Evolutionary conservation across 2,797 vertebrate genomes (phyloP).

Genomic region (Chiloscyllium punctatum): DNA sequence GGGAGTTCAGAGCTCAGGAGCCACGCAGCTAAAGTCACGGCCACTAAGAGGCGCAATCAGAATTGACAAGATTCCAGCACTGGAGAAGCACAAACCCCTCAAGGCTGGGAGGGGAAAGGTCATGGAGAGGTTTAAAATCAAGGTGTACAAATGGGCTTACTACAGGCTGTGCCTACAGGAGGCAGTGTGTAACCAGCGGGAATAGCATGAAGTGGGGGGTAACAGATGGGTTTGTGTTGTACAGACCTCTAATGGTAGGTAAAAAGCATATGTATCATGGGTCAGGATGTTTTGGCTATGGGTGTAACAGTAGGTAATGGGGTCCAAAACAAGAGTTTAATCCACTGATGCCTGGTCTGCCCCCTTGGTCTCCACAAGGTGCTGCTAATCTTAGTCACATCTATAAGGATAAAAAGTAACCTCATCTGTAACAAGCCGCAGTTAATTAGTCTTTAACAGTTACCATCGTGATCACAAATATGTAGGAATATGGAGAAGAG

Average conservation of each 20-base stretch:
- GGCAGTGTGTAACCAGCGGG: background rate
- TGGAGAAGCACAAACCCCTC: background rate
- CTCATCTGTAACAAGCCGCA: background rate
- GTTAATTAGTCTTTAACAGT: background rate
- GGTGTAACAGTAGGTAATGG: background rate
- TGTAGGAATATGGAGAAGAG: background rate
- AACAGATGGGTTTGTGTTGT: background rate
- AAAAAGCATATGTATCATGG: background rate
- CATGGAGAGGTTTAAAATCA: background rate
- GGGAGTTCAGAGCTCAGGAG: background rate
- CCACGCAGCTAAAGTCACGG: background rate
- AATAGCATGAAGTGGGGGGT: too few relatives aligned
- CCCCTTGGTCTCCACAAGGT: too few relatives aligned
- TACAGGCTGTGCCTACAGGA: too few relatives aligned
- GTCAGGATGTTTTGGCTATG: background rate
- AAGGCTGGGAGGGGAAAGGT: background rate
- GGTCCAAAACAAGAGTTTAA: background rate
- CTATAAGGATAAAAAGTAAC: background rate
- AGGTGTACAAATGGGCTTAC: background rate
- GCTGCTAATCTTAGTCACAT: background rate
- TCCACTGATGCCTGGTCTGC: background rate
- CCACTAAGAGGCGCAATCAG: background rate
- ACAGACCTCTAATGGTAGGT: background rate
- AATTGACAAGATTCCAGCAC: background rate
- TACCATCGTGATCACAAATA: too few relatives aligned